Evolutionary conservation across 2,797 vertebrate species (phyloP), one percentile per base, ranked within the genome.

Genomic region (Coluber constrictor): DNA sequence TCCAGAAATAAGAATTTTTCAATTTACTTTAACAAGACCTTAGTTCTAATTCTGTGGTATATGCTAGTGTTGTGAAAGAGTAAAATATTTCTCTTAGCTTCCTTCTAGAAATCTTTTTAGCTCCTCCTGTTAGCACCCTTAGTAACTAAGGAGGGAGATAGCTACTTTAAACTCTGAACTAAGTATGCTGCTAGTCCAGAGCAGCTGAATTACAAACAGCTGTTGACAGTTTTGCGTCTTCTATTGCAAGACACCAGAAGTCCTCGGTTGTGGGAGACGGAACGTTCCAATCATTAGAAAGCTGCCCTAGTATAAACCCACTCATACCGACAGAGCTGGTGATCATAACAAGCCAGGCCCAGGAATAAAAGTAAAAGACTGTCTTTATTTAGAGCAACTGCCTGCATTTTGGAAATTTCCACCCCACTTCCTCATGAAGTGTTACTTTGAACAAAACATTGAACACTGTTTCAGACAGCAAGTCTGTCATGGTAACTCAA

Each of bases 391-490:
- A 96, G 95, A 97, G 43, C 96, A 90, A 83, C 92, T 0, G 59
- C 94, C 94, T 96, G 32, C 95, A 96, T 96, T 97, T 97, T 97
- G 96, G 96, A 97, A 97, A 97, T 97, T 98, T 97, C 96, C 95
- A 97, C 90, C 92, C 93, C 61, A 86, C 87, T 97, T 97, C 94
- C 96, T 97, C 97, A 95, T 92, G 90, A 95, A 96, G 92, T 95
- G 88, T 55, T 96, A 29, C 89, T 96, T 94, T 96, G 95, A 95
- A 96, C 94, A 90, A 96, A 96, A 92, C 92, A 94, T 93, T 66
- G 88, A 83, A 18, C 57, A 57, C 63, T 86, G 91, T 51, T 57
- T 92, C 89, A 51, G 92, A 25, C 37, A 92, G 89, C 15, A 55
- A 5, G 89, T 95, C 93, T 74, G 89, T 88, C 89, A 54, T 91